phyloP scores from a whole-genome alignment of 2,888 invertebrate genomes.

The Clepsis dumicolana region DNA sequence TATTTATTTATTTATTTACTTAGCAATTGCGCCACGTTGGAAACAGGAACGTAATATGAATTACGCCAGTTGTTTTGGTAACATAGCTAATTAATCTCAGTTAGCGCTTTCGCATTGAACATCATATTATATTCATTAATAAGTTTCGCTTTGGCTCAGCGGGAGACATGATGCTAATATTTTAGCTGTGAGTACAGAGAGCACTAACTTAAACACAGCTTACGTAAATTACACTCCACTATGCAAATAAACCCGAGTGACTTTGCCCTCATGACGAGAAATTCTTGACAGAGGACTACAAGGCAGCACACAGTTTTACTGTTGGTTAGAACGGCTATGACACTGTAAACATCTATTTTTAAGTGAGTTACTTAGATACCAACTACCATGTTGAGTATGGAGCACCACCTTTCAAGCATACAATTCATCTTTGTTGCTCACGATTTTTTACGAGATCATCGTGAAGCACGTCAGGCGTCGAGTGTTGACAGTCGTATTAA shows the following conservation, averaged over 20 bases:
- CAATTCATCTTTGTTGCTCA: neutral
- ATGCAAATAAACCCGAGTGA: constrained; percentile 66
- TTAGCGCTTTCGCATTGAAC: constrained; percentile 6
- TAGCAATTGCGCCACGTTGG: neutral
- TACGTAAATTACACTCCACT: constrained; percentile 52
- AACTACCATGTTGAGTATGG: neutral
- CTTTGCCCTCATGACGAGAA: constrained; percentile 40
- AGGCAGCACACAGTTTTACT: neutral
- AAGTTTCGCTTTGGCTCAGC: neutral
- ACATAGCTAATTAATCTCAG: constrained; percentile 19
- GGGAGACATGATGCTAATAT: constrained; percentile 47
- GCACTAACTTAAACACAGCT: constrained; percentile 48
- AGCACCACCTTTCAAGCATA: neutral
- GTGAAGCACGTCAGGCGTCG: constrained; percentile 24
- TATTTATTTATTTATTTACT: too few species aligned
- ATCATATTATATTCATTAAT: constrained; percentile 10
- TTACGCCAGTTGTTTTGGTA: constrained; percentile 3
- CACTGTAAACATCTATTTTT: neutral
- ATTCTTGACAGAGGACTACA: neutral
- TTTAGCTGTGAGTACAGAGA: constrained; percentile 51
- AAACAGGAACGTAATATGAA: neutral
- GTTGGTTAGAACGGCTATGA: neutral
- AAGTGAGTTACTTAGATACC: neutral
- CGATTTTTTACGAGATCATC: constrained; percentile 2
- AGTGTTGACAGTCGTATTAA: constrained; percentile 59